A percentile compares a stretch with the other conserved stretches of the same genome.
Conservation (phyloP, 2,888 invertebrate species). For the Marasmarcha lunaedactyla region DNA sequence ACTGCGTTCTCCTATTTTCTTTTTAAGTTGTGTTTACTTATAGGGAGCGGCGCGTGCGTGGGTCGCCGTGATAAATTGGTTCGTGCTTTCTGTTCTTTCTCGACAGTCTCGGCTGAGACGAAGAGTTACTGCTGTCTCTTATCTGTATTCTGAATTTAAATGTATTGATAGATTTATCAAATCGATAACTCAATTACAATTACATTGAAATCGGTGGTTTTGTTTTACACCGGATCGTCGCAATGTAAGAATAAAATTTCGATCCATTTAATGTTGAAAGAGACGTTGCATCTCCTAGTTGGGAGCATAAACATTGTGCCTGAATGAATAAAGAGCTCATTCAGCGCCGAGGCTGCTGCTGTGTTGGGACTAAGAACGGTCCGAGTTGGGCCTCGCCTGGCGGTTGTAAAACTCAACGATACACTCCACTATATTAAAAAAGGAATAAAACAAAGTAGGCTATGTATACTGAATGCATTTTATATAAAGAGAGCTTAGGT, state of each 20-base stretch:
- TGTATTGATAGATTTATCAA: conserved; percentile 6
- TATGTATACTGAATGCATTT: conserved; percentile 67
- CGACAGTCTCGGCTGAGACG: conserved; percentile 52
- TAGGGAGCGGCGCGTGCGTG: conserved; percentile 55
- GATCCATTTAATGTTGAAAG: conserved; percentile 15
- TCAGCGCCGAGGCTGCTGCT: conserved; percentile 31
- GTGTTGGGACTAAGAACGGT: conserved; percentile 40
- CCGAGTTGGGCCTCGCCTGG: conserved; percentile 24
- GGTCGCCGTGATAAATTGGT: conserved; percentile 61
- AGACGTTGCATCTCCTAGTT: conserved; percentile 14
- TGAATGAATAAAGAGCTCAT: too few species aligned
- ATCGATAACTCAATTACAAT: too few species aligned
- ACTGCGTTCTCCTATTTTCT: conserved; percentile 43
- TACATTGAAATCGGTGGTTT: too few species aligned
- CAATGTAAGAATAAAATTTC: too few species aligned
- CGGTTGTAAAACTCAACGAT: conserved; percentile 66
- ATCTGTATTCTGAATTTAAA: conserved; percentile 36
- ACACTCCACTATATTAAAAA: conserved; percentile 48
- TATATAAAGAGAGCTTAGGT: conserved; percentile 58
- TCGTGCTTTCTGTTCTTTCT: conserved; percentile 52
- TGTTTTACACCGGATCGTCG: too few species aligned
- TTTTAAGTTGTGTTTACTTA: conserved; percentile 53
- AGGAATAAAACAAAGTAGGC: conserved; percentile 40
- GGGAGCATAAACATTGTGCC: too few species aligned
- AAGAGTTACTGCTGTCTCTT: conserved; percentile 42